Conservation (phyloP, 2,888 invertebrate genomes). For the Chironomus tentans region DNA sequence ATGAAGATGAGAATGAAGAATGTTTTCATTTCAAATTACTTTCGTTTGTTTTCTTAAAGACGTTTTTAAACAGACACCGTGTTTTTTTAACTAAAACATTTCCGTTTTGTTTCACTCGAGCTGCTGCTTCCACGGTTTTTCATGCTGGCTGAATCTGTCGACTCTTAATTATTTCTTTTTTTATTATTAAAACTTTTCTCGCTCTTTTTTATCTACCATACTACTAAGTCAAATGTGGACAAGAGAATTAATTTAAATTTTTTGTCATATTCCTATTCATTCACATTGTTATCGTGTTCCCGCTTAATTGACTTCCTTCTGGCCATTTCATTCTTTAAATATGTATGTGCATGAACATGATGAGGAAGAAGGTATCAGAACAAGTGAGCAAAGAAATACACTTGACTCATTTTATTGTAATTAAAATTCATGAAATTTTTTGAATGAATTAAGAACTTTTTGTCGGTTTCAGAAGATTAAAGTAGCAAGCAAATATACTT, state of each 20-base stretch:
- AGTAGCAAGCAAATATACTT: too few relatives aligned
- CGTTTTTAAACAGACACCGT: conserved; percentile 8
- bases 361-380: too few relatives aligned
- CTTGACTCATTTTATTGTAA: too few relatives aligned
- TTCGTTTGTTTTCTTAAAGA: conserved; percentile 19
- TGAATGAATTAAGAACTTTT: not conserved
- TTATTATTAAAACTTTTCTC: too few relatives aligned
- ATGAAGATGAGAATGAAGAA: not conserved
- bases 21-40: conserved; percentile 11
- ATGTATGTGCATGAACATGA: not conserved
- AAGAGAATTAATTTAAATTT: too few relatives aligned
- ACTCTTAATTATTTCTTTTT: conserved; percentile 20
- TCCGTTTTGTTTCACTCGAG: conserved; percentile 23
- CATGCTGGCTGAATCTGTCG: conserved; percentile 23
- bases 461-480: too few relatives aligned
- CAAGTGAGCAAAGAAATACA: too few relatives aligned
- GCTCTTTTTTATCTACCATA: too few relatives aligned
- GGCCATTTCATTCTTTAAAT: not conserved
- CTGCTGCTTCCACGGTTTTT: conserved; percentile 5
- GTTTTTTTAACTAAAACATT: conserved; percentile 28
- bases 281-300: not conserved
- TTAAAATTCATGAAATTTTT: not conserved
- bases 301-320: not conserved
- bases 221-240: too few relatives aligned
- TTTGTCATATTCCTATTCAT: not conserved